phyloP scores from a whole-genome alignment of 2,888 invertebrate genomes.

The Autographa pulchrina region DNA sequence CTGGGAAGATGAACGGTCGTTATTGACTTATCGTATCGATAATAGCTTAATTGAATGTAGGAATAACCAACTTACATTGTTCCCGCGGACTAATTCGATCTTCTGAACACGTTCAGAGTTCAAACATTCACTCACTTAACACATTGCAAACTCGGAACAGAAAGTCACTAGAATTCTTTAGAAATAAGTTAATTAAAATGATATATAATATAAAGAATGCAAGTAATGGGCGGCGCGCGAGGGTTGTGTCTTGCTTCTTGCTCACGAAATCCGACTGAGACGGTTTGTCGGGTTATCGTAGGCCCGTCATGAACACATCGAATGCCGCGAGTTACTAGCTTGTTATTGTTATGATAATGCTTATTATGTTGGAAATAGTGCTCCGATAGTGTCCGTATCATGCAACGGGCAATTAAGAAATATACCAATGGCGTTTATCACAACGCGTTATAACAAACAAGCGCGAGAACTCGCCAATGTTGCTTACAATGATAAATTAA shows the following conservation, averaged over 20 bases:
- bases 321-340: conserved; percentile 79
- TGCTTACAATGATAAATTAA: conserved; percentile 68
- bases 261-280: conserved; percentile 69
- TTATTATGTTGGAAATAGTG: conserved; percentile 88
- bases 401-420: conserved; percentile 86
- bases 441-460: conserved; percentile 74
- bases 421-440: conserved; percentile 78
- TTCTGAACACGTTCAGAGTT: conserved; percentile 12
- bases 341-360: conserved; percentile 89
- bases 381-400: conserved; percentile 84
- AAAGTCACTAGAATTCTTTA: conserved; percentile 15
- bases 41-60: conserved; percentile 48
- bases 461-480: conserved; percentile 68
- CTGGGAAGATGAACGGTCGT: conserved; percentile 25
- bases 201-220: conserved; percentile 7
- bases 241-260: conserved; percentile 53
- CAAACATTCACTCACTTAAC: conserved; percentile 52
- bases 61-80: conserved; percentile 60
- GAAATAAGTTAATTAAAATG: conserved; percentile 8
- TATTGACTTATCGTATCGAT: conserved; percentile 38
- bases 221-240: conserved; percentile 25
- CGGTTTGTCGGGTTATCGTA: conserved; percentile 69
- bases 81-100: conserved; percentile 30
- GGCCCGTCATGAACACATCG: conserved; percentile 73
- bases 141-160: conserved; percentile 47